phyloP scores from a whole-genome alignment of 23 tunicate genomes.

The Diplosoma virens region DNA sequence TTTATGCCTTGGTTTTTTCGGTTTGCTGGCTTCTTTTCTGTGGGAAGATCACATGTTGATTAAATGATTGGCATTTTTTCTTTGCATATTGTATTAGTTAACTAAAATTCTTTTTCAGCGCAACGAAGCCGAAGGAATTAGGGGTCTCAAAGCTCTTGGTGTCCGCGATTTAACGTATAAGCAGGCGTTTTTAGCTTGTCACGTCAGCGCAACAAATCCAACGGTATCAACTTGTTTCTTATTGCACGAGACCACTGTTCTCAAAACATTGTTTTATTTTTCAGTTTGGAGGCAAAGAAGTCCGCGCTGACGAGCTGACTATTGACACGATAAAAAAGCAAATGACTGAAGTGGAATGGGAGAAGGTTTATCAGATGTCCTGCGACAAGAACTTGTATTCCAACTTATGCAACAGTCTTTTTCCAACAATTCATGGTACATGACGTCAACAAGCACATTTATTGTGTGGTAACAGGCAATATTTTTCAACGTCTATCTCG shows the following conservation, averaged over 20 bases:
- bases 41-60: too few species aligned
- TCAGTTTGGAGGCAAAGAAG: conserved; percentile 83
- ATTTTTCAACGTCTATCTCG: too few species aligned
- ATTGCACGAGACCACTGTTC: too few species aligned
- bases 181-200: conserved; percentile 95
- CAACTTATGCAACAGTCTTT: conserved; percentile 83
- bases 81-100: too few species aligned
- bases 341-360: conserved; percentile 92
- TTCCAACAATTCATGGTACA: conserved; percentile 91
- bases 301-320: conserved; percentile 68
- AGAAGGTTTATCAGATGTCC: conserved; percentile 81
- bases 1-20: too few species aligned
- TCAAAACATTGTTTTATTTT: not conserved
- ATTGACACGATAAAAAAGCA: conserved; percentile 67
- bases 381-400: conserved; percentile 89
- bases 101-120: conserved; percentile 10
- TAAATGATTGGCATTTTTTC: too few species aligned
- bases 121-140: conserved; percentile 75
- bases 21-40: too few species aligned
- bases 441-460: too few species aligned
- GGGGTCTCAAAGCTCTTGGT: conserved; percentile 91
- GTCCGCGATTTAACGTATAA: conserved; percentile 90
- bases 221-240: conserved; percentile 45
- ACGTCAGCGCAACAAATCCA: conserved; percentile 77
- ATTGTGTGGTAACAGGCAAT: too few species aligned